A percentile compares a stretch with the other conserved stretches of the same genome.
phyloP scores from a whole-genome alignment of 2,888 invertebrate genomes.

The Dryobota labecula region DNA sequence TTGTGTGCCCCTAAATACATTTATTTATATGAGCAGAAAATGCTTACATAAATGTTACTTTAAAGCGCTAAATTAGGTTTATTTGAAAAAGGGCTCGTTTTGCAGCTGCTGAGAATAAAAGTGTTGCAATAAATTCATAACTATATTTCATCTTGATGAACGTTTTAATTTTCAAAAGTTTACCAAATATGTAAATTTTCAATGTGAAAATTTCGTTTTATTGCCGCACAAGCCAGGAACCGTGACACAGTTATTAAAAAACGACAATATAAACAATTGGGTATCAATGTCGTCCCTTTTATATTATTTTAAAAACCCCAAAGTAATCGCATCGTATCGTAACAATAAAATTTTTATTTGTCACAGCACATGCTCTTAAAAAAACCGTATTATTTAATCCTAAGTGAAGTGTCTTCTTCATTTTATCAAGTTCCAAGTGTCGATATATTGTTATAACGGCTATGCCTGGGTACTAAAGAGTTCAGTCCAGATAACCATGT shows the following conservation, averaged over 20 bases:
- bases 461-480: constrained; percentile 86
- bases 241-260: constrained; percentile 82
- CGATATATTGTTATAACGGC: constrained; percentile 90
- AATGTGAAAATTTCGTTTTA: constrained; percentile 62
- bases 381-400: constrained; percentile 89
- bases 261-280: constrained; percentile 80
- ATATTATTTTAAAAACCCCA: constrained; percentile 77
- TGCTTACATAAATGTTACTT: constrained; percentile 26
- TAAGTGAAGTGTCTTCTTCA: constrained; percentile 88
- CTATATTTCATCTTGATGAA: constrained; percentile 47
- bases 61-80: constrained; percentile 32
- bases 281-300: constrained; percentile 75
- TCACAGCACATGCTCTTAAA: constrained; percentile 79
- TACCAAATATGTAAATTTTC: constrained; percentile 57
- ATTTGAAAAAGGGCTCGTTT: constrained; percentile 30
- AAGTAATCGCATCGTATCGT: constrained; percentile 79
- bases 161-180: constrained; percentile 60
- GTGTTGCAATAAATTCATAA: constrained; percentile 33
- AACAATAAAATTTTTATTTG: constrained; percentile 85
- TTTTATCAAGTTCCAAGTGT: constrained; percentile 88
- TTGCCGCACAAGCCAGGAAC: constrained; percentile 53
- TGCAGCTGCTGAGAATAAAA: constrained; percentile 57
- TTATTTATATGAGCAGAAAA: constrained; percentile 32
- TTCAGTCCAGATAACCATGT: constrained; percentile 87
- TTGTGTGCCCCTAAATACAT: constrained; percentile 25